A percentile compares a stretch with the other conserved stretches of the same genome.
Evolutionary conservation across 1,140 invertebrate species (phyloP).

Genomic region (Drosophila arawakana): DNA sequence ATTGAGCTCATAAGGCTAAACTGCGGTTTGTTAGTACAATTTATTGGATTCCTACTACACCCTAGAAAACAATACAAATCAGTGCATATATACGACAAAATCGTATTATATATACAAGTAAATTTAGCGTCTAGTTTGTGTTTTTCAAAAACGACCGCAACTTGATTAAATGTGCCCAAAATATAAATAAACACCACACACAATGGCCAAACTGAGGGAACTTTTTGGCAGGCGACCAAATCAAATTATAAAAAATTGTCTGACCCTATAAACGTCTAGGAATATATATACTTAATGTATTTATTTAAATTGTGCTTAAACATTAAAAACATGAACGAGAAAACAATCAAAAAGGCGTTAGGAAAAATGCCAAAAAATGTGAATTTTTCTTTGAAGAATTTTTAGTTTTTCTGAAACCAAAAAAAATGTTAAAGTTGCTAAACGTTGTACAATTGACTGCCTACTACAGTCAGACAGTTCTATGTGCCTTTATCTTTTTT

Average conservation of each 20-base stretch:
- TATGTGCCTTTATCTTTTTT: too few species aligned
- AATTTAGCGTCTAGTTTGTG: constrained; percentile 22
- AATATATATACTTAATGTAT: background rate
- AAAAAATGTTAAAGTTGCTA: background rate
- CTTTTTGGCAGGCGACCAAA: constrained; percentile 72
- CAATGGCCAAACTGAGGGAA: constrained; percentile 50
- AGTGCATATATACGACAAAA: constrained; percentile 25
- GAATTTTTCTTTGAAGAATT: background rate
- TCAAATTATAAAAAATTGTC: constrained; percentile 60
- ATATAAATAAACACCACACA: constrained; percentile 45
- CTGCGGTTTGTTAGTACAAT: background rate
- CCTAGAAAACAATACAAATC: constrained; percentile 41
- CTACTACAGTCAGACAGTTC: too few species aligned
- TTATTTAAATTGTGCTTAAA: background rate
- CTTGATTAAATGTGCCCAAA: constrained; percentile 64
- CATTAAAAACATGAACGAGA: too few species aligned
- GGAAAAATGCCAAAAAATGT: too few species aligned
- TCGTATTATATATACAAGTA: background rate
- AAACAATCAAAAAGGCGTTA: too few species aligned
- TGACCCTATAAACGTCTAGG: constrained; percentile 23
- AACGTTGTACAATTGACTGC: too few species aligned
- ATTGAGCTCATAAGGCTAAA: constrained; percentile 27
- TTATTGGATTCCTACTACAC: background rate
- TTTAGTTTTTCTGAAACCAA: background rate
- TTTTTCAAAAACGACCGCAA: constrained; percentile 20